Evolutionary conservation across 2,797 vertebrate genomes (phyloP), one percentile per base, ranked within the genome.

Genomic region (Dromococcyx pavoninus): DNA sequence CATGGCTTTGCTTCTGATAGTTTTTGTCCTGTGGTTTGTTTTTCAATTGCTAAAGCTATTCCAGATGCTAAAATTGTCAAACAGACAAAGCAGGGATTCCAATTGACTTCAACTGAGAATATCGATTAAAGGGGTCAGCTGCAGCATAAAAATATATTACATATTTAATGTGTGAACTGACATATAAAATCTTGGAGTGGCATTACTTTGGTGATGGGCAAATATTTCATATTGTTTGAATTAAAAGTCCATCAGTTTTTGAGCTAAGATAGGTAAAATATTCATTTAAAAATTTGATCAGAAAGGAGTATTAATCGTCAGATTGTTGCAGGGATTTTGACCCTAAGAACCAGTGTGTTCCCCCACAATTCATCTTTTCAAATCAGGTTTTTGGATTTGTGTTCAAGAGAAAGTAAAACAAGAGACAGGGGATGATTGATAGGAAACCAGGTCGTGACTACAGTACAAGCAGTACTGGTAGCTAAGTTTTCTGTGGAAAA

Each of bases 21-120:
- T 54, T 89, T 94, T 89, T 93, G 89, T 94, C 91, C 88, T 86
- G 74, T 65, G 41, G 77, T 88, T 95, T 93, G 74, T 87, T 97
- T 95, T 93, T 86, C 72, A 93, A 77, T 93, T 50, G 9, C 88
- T 92, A 89, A 96, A 95, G 74, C 90, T 93, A 32, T 96, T 96
- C 95, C 95, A 97, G 91, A 93, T 97, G 92, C 86, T 88, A 50
- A 51, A 94, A 77, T 67, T 77, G 79, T 89, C 94, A 91, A 61
- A 46, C 64, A 72, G 71, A 79, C 72, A 65, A 75, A 91, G 74
- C 92, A 76, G 82, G 53, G 72, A 64, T 85, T 89, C 93, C 69
- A 61, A 24, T 81, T 2, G 33, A 94, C 76, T 75, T 91, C 56
- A 46, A 80, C 84, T 88, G 32, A 39, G 64, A 81, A 72, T 95